Conservation (phyloP, 1,140 invertebrate genomes). For the Drosophila lacteicornis region DNA sequence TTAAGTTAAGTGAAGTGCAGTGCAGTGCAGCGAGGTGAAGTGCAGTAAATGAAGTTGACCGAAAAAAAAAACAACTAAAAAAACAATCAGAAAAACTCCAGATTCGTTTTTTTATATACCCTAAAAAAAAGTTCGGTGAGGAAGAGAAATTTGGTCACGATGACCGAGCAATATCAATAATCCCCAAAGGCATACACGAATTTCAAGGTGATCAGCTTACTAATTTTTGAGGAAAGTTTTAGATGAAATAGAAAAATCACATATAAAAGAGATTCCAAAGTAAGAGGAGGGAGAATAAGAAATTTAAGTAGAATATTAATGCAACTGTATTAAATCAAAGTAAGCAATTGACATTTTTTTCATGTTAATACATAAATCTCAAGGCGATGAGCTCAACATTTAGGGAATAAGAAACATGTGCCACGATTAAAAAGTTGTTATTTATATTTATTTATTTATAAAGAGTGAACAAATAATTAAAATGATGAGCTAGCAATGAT, state of each 20-base stretch:
- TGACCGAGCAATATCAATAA: not conserved
- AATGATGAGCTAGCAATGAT: too few species aligned
- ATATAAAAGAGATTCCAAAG: not conserved
- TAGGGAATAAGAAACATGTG: too few species aligned
- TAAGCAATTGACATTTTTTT: too few species aligned
- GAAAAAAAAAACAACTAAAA: constrained; percentile 15
- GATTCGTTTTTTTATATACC: not conserved
- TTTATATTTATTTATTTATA: too few species aligned
- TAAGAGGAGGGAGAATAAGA: too few species aligned
- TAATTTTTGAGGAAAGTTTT: not conserved
- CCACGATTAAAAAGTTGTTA: too few species aligned
- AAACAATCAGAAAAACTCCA: constrained; percentile 11
- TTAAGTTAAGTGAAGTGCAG: constrained; percentile 29
- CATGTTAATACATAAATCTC: too few species aligned
- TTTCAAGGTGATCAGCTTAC: constrained; percentile 2
- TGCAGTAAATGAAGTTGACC: constrained; percentile 36
- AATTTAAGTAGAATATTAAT: too few species aligned
- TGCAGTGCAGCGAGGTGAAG: constrained; percentile 38
- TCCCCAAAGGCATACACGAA: not conserved
- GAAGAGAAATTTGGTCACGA: constrained; percentile 6
- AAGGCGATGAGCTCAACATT: too few species aligned
- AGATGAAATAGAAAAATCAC: not conserved
- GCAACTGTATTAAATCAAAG: too few species aligned
- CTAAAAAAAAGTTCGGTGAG: not conserved
- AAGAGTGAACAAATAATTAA: too few species aligned